Evolutionary conservation across 2,797 vertebrate genomes (phyloP).

Genomic region (Gobio occitaniae): DNA sequence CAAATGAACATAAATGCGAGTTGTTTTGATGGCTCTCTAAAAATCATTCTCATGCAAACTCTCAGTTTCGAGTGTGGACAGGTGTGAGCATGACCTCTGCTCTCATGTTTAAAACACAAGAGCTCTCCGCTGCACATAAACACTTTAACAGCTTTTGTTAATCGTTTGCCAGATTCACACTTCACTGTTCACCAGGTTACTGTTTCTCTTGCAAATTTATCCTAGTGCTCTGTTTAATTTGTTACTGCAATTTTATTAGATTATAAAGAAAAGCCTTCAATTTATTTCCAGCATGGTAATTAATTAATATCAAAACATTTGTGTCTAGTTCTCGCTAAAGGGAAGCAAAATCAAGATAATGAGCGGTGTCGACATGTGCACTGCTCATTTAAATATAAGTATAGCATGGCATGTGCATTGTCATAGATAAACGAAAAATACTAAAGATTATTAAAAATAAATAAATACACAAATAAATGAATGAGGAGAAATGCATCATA

Average conservation of each 20-base stretch:
- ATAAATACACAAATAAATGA: neutral
- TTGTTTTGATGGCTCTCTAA: slow-evolving; percentile 33
- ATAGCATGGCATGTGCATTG: neutral
- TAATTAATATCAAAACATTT: neutral
- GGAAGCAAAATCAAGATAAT: neutral
- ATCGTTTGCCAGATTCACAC: slow-evolving; percentile 29
- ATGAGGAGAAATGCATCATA: neutral
- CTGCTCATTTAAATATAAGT: too few species aligned
- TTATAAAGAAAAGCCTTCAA: neutral
- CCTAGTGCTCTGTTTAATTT: neutral
- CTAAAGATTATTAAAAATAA: neutral
- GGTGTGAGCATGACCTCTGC: slow-evolving; percentile 41
- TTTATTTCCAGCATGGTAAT: neutral
- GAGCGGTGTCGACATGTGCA: neutral
- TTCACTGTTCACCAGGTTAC: slow-evolving; percentile 2
- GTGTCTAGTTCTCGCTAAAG: neutral
- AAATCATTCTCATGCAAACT: slow-evolving; percentile 33
- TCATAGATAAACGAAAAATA: neutral
- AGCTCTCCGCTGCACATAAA: slow-evolving; percentile 42
- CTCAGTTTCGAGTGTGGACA: slow-evolving; percentile 30
- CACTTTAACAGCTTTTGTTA: slow-evolving; percentile 43
- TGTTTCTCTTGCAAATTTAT: slow-evolving; percentile 12
- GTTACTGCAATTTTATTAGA: neutral
- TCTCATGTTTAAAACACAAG: slow-evolving; percentile 49
- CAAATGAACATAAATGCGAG: slow-evolving; percentile 18